phyloP scores from a whole-genome alignment of 2,113 vertebrate species.

The Melierax canorus region DNA sequence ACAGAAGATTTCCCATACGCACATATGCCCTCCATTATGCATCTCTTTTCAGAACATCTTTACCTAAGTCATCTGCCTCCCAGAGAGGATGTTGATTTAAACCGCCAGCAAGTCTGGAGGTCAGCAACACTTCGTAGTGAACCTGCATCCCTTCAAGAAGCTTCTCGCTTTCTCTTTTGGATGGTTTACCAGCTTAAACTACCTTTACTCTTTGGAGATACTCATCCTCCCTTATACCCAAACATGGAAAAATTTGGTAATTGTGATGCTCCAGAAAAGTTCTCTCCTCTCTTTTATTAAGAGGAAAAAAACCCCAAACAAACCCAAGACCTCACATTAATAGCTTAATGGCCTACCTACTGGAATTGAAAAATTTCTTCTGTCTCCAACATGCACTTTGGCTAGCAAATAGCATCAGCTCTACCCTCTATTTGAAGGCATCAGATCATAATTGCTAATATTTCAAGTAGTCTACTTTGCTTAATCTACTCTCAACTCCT shows the following conservation, averaged over 20 bases:
- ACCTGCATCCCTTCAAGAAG: neutral
- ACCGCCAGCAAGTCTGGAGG: neutral
- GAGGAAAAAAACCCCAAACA: neutral
- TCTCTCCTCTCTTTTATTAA: neutral
- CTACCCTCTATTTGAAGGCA: neutral
- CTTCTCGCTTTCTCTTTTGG: neutral
- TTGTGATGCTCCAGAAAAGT: neutral
- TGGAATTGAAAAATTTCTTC: neutral
- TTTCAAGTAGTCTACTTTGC: neutral
- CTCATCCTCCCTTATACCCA: neutral
- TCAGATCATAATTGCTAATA: neutral
- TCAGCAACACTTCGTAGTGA: neutral
- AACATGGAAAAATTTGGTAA: neutral
- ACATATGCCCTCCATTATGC: accelerated
- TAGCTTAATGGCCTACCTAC: neutral
- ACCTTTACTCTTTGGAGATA: neutral
- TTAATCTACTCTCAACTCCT: neutral
- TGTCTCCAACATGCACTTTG: neutral
- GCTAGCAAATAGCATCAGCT: neutral
- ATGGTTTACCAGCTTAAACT: neutral
- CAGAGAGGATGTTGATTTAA: neutral
- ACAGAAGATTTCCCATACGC: neutral
- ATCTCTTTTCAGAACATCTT: neutral
- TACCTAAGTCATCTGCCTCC: neutral
- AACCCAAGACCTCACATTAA: neutral